Evolutionary conservation across 2,113 vertebrate species (phyloP).

Genomic region (Loxodonta africana): DNA sequence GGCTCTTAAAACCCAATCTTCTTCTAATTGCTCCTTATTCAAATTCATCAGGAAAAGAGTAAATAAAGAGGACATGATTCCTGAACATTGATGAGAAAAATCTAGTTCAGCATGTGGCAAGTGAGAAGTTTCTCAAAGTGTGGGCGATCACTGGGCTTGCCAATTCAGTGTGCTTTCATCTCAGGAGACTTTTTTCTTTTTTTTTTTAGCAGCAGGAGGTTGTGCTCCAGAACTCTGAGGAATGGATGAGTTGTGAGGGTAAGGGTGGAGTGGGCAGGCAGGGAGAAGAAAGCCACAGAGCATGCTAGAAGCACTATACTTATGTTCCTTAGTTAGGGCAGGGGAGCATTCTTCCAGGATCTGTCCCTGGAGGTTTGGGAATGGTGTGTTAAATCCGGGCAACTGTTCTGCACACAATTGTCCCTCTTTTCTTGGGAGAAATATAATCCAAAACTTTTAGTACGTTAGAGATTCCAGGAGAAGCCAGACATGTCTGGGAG

Average conservation of each 20-base stretch:
- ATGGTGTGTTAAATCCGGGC: not conserved
- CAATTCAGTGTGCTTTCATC: not conserved
- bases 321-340: not conserved
- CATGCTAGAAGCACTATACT: not conserved
- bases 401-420: not conserved
- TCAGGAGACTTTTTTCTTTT: not conserved
- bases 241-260: not conserved
- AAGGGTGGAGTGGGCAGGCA: not conserved
- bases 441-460: constrained; percentile 28
- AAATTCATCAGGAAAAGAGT: not conserved
- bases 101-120: not conserved
- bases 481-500: constrained; percentile 28
- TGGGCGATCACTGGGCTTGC: not conserved
- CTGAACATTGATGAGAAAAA: not conserved
- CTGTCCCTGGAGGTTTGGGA: not conserved
- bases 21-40: not conserved
- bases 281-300: not conserved
- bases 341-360: not conserved
- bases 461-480: constrained; percentile 27
- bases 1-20: constrained; percentile 7
- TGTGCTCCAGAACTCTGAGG: not conserved
- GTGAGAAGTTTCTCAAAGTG: not conserved
- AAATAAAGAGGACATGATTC: not conserved
- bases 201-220: not conserved
- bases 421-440: constrained; percentile 16